Evolutionary conservation across 2,888 invertebrate genomes (phyloP).

Genomic region (Thysanoteuthis rhombus): DNA sequence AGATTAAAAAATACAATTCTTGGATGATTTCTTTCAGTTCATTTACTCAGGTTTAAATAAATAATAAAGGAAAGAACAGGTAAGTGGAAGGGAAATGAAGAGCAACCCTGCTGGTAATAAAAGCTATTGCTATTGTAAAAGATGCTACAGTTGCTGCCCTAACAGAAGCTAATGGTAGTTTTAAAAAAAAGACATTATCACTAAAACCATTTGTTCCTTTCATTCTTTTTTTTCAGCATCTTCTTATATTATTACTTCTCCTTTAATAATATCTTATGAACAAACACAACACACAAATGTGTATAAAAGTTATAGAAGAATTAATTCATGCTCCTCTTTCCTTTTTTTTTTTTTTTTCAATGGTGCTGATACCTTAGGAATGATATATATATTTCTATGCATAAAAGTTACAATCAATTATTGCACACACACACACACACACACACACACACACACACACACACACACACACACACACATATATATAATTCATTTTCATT

Average conservation of each 20-base stretch:
- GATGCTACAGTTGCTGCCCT: neutral
- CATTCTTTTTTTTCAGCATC: neutral
- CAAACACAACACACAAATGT: neutral
- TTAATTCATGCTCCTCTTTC: too few relatives aligned
- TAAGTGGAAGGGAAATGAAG: neutral
- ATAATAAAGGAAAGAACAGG: neutral
- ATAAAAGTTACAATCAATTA: too few relatives aligned
- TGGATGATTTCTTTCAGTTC: neutral
- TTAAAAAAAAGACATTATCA: neutral
- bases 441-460: neutral
- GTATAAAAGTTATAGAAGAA: too few relatives aligned
- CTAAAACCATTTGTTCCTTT: neutral
- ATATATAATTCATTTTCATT: neutral
- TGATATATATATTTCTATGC: too few relatives aligned
- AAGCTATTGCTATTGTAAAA: neutral
- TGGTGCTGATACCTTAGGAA: too few relatives aligned
- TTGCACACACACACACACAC: neutral
- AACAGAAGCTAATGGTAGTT: neutral
- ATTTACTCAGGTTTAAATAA: neutral
- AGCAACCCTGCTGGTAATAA: neutral
- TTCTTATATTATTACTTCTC: neutral
- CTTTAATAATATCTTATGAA: neutral
- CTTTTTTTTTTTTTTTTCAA: too few relatives aligned
- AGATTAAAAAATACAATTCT: neutral
- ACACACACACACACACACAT: neutral